Conservation (phyloP, 2,797 vertebrate genomes). For the Mormyrus hasselquistii region DNA sequence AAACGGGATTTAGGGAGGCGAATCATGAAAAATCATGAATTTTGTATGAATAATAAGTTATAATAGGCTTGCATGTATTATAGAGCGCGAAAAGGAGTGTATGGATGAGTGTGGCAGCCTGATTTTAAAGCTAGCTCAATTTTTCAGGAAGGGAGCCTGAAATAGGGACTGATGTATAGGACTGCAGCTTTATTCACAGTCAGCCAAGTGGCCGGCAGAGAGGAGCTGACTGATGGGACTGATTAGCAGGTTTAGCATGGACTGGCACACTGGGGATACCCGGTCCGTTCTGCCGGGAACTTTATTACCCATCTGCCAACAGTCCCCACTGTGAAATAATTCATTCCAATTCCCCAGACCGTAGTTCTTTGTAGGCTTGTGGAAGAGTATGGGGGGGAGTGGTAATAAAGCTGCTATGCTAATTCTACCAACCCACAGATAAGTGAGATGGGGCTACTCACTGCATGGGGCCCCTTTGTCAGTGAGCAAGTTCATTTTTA, state of each 20-base stretch:
- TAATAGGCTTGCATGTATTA: conserved; percentile 29
- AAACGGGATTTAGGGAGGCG: conserved; percentile 31
- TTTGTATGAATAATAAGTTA: conserved; percentile 36
- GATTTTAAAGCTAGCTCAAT: not conserved
- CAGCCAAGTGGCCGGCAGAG: conserved; percentile 17
- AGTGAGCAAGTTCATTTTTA: conserved; percentile 14
- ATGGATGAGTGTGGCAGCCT: not conserved
- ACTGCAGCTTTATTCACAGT: conserved; percentile 14
- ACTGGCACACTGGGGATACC: conserved; percentile 43
- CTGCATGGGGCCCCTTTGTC: not conserved
- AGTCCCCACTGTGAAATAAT: conserved; percentile 42
- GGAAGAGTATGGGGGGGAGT: not conserved
- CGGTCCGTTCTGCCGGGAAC: conserved; percentile 49
- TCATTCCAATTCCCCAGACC: conserved; percentile 52
- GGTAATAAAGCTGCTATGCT: conserved; percentile 7
- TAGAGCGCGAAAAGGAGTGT: not conserved
- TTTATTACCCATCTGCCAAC: conserved; percentile 56
- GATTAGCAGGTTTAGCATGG: conserved; percentile 48
- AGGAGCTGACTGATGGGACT: conserved; percentile 32
- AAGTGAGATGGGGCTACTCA: not conserved
- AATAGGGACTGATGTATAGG: not conserved
- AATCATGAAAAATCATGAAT: conserved; percentile 34
- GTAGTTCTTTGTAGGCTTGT: conserved; percentile 33
- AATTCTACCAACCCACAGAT: not conserved
- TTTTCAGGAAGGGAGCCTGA: not conserved